Conservation (phyloP, 35 echinoderm and acorn worm genomes). For the Diadema setosum region DNA sequence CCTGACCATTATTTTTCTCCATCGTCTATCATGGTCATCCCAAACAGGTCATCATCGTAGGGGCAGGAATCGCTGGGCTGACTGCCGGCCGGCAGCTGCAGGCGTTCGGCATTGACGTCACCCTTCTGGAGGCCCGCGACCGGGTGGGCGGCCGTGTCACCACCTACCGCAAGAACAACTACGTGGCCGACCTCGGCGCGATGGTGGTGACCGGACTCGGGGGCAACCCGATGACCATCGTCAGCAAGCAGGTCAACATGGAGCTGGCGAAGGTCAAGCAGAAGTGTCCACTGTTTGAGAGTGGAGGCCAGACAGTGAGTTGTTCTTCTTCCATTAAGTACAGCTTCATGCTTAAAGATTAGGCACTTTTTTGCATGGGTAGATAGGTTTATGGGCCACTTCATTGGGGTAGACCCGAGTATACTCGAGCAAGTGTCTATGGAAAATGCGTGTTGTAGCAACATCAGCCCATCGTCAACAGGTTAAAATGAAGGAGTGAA, state of each 20-base stretch:
- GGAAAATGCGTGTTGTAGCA: too few species aligned
- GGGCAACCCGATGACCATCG: slow-evolving; percentile 95
- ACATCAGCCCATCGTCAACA: too few species aligned
- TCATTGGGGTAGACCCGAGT: too few species aligned
- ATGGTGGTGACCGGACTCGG: slow-evolving; percentile 98
- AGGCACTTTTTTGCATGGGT: too few species aligned
- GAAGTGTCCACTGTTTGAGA: slow-evolving; percentile 97
- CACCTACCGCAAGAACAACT: slow-evolving; percentile 88
- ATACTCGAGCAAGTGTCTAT: too few species aligned
- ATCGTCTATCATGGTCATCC: too few species aligned
- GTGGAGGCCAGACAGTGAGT: slow-evolving; percentile 83
- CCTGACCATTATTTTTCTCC: too few species aligned
- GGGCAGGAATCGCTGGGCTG: slow-evolving; percentile 90
- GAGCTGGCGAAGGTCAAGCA: slow-evolving; percentile 96
- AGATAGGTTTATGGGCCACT: too few species aligned
- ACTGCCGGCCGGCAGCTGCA: slow-evolving; percentile 90
- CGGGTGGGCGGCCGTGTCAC: slow-evolving; percentile 91
- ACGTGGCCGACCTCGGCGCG: slow-evolving; percentile 94
- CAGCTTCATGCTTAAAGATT: too few species aligned
- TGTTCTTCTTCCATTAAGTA: too few species aligned
- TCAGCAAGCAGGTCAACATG: slow-evolving; percentile 99
- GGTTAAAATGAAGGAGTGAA: too few species aligned
- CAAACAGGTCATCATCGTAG: slow-evolving; percentile 54
- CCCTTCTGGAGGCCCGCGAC: slow-evolving; percentile 88
- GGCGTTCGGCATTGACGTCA: slow-evolving; percentile 92